Base-by-base conservation (phyloP, 2,888 invertebrate species). In the Cistogaster globosa region DNA sequence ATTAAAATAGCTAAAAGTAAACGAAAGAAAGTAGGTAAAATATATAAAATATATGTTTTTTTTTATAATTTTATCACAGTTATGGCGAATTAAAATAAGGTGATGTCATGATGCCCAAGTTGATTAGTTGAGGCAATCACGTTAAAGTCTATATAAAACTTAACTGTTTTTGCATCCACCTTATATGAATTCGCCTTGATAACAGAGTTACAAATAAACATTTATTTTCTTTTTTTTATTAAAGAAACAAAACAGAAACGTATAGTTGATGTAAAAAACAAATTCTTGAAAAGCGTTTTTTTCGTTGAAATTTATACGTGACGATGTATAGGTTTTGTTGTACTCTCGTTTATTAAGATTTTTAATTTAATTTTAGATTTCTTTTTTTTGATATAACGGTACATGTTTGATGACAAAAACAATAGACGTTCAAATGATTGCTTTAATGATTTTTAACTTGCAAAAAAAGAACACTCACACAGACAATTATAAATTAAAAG, bases 251-350 rank as follows among this genome's bases (percentile, higher is more conserved):
- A 51, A 71, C 45, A 57, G 36, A 58, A 42, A 36, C 67, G 22
- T 48, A 78, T 72, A 71, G 26, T 42, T 45, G 60, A 57, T 58
- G 51, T 45, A 69, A 57, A 55, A 32, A 65, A 51, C 6, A 32
- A 5, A 32, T 42, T 58, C 4, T 42, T 68, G 38, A 26, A 76
- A 57, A 63, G 75, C 60, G 26, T 62, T 68, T 26, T 45, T 76
- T 48, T 2, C 26, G 26, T 4, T 26, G 26, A 62, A 60, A 11
- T 57, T 82, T 36, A 79, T 83, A 76, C 86, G 88, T 65, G 63
- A 55, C 87, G 87, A 65, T 72, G n/a, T n/a, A 57, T 71, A 22
- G 87, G 84, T 88, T 88, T 87, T 84, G 86, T 88, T 75, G 16
- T 32, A 32, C 32, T 42, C 80, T 82, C 45, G 68, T 60, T 76